A percentile compares a stretch with the other conserved stretches of the same genome.
These are phyloP conservation scores for Chinchilla lanigera DNA, from an alignment of 2,113 vertebrate genomes.

Conservation along the genomic window DNA sequence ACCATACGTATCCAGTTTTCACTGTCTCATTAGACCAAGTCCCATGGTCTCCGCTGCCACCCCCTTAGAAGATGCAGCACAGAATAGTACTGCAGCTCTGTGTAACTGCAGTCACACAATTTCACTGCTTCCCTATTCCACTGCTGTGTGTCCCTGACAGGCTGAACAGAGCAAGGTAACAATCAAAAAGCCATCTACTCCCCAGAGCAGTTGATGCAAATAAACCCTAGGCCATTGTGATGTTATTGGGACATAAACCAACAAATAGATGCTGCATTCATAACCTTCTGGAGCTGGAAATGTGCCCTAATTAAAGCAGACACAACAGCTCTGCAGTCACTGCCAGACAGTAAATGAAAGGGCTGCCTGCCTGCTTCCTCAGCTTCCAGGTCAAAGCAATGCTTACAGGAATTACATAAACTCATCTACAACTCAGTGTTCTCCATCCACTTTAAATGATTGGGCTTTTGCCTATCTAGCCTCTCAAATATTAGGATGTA, in stretches of 20 bases:
- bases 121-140: neutral
- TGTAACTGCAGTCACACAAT: neutral
- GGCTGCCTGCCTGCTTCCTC: slow-evolving; percentile 29
- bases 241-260: slow-evolving; percentile 74
- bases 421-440: neutral
- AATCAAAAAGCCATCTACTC: slow-evolving; percentile 50
- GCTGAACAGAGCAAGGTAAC: neutral
- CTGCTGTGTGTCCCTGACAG: neutral
- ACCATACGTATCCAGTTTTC: neutral
- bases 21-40: slow-evolving; percentile 67
- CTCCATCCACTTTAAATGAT: slow-evolving; percentile 36
- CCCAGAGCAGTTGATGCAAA: slow-evolving; percentile 64
- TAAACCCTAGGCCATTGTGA: slow-evolving; percentile 65
- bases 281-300: slow-evolving; percentile 59
- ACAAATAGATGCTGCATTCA: slow-evolving; percentile 64
- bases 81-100: neutral
- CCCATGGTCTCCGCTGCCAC: neutral
- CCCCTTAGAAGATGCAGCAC: slow-evolving; percentile 17
- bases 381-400: neutral
- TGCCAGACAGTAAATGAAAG: slow-evolving; percentile 63
- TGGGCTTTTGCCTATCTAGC: neutral
- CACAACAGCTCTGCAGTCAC: slow-evolving; percentile 40
- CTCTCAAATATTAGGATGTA: slow-evolving; percentile 7
- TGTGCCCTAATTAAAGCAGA: slow-evolving; percentile 73
- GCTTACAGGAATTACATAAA: slow-evolving; percentile 11